Conservation (phyloP, 2,888 invertebrate genomes). For the Anthrax anthrax region DNA sequence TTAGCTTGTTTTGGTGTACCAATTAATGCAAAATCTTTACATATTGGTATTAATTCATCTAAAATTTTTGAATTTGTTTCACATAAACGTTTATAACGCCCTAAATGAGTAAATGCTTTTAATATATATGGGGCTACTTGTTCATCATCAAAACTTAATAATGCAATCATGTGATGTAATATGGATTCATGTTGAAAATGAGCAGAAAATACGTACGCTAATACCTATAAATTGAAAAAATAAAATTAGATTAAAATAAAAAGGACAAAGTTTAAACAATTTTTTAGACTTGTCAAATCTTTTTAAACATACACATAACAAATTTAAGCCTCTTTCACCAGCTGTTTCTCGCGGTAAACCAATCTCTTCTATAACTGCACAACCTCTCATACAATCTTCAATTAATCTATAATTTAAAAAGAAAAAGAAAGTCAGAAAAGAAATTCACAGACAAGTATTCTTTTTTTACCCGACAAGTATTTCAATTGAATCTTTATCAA, state of each 20-base stretch:
- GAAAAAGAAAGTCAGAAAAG: too few relatives aligned
- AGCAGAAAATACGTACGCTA: conserved; percentile 84
- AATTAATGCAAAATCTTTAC: conserved; percentile 74
- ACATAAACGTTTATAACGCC: conserved; percentile 70
- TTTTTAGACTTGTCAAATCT: conserved; percentile 15
- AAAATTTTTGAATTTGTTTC: conserved; percentile 62
- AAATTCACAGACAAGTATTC: not conserved
- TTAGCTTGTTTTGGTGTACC: conserved; percentile 94
- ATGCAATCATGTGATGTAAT: conserved; percentile 59
- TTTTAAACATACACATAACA: conserved; percentile 50
- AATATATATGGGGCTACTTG: conserved; percentile 66
- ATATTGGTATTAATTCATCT: conserved; percentile 67
- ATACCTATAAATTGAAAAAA: conserved; percentile 36
- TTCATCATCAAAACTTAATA: conserved; percentile 53
- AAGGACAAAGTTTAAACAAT: too few relatives aligned
- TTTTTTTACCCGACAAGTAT: conserved; percentile 44
- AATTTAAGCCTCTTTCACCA: conserved; percentile 76
- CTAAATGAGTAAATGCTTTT: conserved; percentile 72
- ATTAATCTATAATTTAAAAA: conserved; percentile 20
- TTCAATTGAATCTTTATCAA: conserved; percentile 77
- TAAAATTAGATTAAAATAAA: too few relatives aligned
- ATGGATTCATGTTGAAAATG: conserved; percentile 83
- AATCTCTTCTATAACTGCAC: conserved; percentile 53
- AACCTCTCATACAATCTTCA: conserved; percentile 61
- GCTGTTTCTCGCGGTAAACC: conserved; percentile 70